Conservation (phyloP, 2,797 vertebrate species). For the Coendou prehensilis region DNA sequence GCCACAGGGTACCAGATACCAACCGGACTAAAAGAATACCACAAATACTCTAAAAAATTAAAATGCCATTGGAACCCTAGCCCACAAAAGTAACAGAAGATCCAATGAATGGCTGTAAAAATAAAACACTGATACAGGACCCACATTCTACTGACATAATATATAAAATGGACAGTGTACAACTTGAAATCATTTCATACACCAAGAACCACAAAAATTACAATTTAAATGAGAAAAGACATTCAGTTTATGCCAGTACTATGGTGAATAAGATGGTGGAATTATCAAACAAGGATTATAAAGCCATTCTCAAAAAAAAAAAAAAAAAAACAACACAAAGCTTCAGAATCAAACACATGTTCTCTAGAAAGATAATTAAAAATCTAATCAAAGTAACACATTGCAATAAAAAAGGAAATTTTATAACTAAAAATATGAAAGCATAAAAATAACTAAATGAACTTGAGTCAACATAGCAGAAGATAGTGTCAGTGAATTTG, state of each 20-base stretch:
- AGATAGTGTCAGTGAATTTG: not conserved
- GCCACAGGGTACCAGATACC: not conserved
- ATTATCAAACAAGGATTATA: not conserved
- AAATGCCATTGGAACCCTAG: not conserved
- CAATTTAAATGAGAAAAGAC: not conserved
- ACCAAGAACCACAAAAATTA: not conserved
- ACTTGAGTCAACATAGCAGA: not conserved
- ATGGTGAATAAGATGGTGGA: not conserved
- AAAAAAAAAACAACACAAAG: not conserved
- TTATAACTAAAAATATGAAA: not conserved
- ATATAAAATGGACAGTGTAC: not conserved
- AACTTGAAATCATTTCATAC: not conserved
- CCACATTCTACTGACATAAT: not conserved
- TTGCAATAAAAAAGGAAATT: not conserved
- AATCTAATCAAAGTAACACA: not conserved
- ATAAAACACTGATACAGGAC: not conserved
- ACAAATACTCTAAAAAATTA: not conserved
- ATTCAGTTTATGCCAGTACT: not conserved
- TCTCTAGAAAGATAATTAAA: not conserved
- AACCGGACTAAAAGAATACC: not conserved
- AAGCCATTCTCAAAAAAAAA: not conserved
- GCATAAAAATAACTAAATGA: not conserved
- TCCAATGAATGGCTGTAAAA: not conserved
- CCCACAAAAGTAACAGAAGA: not conserved
- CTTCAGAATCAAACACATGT: not conserved